phyloP scores from a whole-genome alignment of 2,797 vertebrate genomes.

The Menidia menidia region DNA sequence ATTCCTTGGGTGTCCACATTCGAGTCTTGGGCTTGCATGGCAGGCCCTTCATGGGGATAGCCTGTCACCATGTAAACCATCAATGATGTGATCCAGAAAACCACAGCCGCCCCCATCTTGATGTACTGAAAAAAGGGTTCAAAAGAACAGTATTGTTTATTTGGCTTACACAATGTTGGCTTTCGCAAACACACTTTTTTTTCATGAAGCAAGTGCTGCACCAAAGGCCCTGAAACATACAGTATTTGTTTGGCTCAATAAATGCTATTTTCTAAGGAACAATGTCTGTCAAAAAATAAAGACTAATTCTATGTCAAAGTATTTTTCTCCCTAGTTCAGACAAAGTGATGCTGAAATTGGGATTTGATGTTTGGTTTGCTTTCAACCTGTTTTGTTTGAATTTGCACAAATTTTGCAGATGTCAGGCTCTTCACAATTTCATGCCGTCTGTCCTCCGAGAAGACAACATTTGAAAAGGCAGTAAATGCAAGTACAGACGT shows the following conservation, averaged over 20 bases:
- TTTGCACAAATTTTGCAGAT: not conserved
- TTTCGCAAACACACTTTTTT: not conserved
- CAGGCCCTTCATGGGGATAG: slow-evolving; percentile 17
- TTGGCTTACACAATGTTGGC: slow-evolving; percentile 38
- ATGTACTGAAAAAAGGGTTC: slow-evolving; percentile 51
- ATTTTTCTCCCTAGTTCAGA: not conserved
- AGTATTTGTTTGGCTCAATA: not conserved
- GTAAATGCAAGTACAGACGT: not conserved
- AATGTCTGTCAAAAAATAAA: not conserved
- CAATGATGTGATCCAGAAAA: slow-evolving; percentile 69
- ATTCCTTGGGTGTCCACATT: not conserved
- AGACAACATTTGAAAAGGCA: not conserved
- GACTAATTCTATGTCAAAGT: not conserved
- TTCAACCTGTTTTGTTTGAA: not conserved
- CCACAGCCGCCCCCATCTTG: slow-evolving; percentile 63
- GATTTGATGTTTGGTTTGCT: slow-evolving; percentile 1
- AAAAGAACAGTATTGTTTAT: slow-evolving; percentile 33
- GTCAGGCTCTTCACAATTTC: not conserved
- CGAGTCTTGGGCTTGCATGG: slow-evolving; percentile 33
- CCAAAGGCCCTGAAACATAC: not conserved
- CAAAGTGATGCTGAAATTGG: not conserved
- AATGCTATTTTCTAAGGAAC: not conserved
- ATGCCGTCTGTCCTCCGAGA: not conserved
- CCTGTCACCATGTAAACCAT: slow-evolving; percentile 57
- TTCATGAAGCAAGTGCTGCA: not conserved